Base-by-base conservation (phyloP, 2,797 vertebrate genomes). In the Melanotaenia boesemani region DNA sequence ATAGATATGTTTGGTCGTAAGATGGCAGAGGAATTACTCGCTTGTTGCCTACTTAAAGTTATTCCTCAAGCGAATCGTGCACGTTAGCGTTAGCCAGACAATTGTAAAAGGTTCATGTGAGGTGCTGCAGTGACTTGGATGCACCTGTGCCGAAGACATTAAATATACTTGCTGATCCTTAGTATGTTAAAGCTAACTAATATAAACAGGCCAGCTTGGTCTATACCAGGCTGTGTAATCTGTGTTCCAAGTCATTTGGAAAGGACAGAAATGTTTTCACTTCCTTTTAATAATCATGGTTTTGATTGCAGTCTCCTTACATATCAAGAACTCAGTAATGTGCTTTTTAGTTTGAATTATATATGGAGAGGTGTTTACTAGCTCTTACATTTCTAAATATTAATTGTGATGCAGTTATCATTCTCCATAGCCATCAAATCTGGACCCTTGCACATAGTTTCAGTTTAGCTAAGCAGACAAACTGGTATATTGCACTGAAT, bases 11-110 rank as follows among this genome's bases (percentile, higher is more conserved):
- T 50, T 18, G 32, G 39, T 15, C 10, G 15, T 39, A 41, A 55
- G 26, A 20, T 72, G 26, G 59, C 16, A 48, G 20, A 57, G 28
- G 10, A 64, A 9, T 55, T 52, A 11, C 18, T 57, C 1, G 36
- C 20, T 36, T 20, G 11, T 24, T 58, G 24, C 18, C 1, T 41
- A 24, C 39, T 28, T 41, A 11, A 41, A 56, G 34, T 50, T 32
- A 70, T 57, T 30, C 32, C 67, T 24, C 26, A 26, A 64, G 77
- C 73, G 71, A 81, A 59, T 48, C 12, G 44, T 59, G 48, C 28
- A 18, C 59, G 69, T 76, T 76, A 68, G 77, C 65, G 4, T 59
- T 74, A 81, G 84, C 69, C 57, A 26, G 6, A 69, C 41, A 18
- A 55, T 44, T 36, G 63, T 50, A 30, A 12, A 36, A 26, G 41